Conservation (phyloP, 1,140 invertebrate genomes). For the Drosophila setifemur region DNA sequence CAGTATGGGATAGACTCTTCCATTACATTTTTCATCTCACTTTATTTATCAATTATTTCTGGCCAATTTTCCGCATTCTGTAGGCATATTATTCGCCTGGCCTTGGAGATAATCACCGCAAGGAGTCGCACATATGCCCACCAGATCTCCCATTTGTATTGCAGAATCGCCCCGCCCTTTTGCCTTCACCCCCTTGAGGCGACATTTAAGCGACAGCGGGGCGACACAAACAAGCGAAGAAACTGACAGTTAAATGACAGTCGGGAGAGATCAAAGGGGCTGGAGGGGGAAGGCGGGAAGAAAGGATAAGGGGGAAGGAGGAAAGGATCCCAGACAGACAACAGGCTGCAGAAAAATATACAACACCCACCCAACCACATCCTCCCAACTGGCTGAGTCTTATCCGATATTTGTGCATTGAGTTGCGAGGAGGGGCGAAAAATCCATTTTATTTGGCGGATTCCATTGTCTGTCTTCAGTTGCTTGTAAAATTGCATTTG, state of each 20-base stretch:
- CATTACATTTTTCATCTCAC: neutral
- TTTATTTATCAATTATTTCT: conserved; percentile 27
- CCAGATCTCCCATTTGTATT: conserved; percentile 21
- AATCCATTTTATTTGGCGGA: conserved; percentile 28
- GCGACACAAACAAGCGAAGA: conserved; percentile 51
- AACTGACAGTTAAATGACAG: conserved; percentile 74
- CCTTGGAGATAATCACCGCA: conserved; percentile 29
- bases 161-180: conserved; percentile 10
- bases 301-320: neutral
- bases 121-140: conserved; percentile 13
- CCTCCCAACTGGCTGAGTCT: neutral
- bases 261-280: conserved; percentile 29
- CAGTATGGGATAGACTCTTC: neutral
- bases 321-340: conserved; percentile 14
- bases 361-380: conserved; percentile 13
- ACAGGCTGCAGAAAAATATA: conserved; percentile 43
- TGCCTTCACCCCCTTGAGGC: conserved; percentile 26
- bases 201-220: conserved; percentile 64
- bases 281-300: neutral
- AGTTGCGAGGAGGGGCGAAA: neutral
- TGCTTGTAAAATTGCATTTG: conserved; percentile 57
- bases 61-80: conserved; percentile 5
- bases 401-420: conserved; percentile 40
- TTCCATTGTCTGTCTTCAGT: conserved; percentile 41
- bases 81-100: neutral